Evolutionary conservation across 2,888 invertebrate genomes (phyloP).

Genomic region (Zaprionus lineosus): DNA sequence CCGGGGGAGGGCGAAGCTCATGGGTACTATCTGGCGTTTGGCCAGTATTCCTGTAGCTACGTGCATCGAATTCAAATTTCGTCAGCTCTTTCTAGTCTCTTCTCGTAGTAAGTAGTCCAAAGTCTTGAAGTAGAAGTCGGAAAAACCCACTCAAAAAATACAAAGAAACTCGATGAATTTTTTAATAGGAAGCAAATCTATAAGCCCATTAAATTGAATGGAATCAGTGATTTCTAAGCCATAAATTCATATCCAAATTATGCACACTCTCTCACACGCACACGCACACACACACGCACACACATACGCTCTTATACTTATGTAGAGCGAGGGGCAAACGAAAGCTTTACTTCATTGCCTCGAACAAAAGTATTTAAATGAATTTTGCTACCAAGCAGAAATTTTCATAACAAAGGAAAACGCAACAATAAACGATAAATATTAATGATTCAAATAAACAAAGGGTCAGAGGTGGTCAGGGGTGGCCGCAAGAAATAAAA

Average conservation of each 20-base stretch:
- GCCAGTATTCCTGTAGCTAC: conserved; percentile 48
- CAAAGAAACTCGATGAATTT: conserved; percentile 61
- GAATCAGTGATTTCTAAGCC: conserved; percentile 33
- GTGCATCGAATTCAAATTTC: conserved; percentile 73
- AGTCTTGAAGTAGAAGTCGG: conserved; percentile 28
- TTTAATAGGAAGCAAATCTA: conserved; percentile 37
- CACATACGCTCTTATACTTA: too few species aligned
- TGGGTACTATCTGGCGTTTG: too few species aligned
- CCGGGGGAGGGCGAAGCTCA: not conserved
- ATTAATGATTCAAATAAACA: conserved; percentile 47
- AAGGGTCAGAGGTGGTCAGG: conserved; percentile 8
- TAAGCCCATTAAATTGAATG: conserved; percentile 41
- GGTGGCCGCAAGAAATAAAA: conserved; percentile 5
- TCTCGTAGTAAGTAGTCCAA: conserved; percentile 64
- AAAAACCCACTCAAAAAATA: conserved; percentile 7
- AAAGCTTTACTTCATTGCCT: conserved; percentile 73
- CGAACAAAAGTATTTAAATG: conserved; percentile 49
- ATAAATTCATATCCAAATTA: conserved; percentile 3
- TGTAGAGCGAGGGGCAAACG: conserved; percentile 43
- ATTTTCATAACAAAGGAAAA: conserved; percentile 37
- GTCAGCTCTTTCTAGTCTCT: conserved; percentile 72
- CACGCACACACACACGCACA: not conserved
- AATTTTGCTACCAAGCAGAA: conserved; percentile 45
- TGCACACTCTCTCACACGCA: not conserved
- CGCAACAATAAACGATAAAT: conserved; percentile 49